A percentile compares a stretch with the other conserved stretches of the same genome.
phyloP scores from a whole-genome alignment of 2,797 vertebrate genomes.

The Tapirus indicus region DNA sequence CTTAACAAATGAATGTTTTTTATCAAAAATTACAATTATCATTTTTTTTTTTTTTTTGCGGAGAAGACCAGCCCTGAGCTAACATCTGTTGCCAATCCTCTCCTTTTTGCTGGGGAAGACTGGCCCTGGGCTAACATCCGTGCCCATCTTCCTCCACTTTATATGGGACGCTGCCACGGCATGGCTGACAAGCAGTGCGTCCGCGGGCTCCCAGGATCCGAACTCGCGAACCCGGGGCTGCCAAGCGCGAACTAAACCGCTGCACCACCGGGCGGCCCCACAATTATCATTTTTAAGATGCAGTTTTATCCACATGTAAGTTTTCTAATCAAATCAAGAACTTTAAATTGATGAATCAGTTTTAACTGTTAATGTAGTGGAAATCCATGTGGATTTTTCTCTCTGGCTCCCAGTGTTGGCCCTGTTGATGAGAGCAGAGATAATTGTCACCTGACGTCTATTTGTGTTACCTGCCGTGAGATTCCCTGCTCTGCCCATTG shows the following conservation, averaged over 20 bases:
- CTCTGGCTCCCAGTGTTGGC: neutral
- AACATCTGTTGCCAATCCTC: too few species aligned
- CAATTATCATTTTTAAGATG: conserved; percentile 53
- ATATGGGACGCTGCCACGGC: too few species aligned
- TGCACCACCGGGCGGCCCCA: too few species aligned
- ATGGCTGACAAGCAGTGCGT: too few species aligned
- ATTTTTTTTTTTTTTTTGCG: too few species aligned
- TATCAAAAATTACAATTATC: neutral
- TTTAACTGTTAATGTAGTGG: neutral
- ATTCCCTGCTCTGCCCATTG: neutral
- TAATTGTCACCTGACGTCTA: neutral
- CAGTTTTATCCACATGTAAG: neutral
- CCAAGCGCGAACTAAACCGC: too few species aligned
- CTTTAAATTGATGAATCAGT: conserved; percentile 42
- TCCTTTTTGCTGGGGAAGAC: too few species aligned
- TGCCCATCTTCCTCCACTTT: too few species aligned
- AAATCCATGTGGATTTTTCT: conserved; percentile 10
- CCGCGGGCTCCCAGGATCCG: too few species aligned
- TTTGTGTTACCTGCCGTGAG: neutral
- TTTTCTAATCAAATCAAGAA: conserved; percentile 21
- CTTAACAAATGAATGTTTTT: conserved; percentile 24
- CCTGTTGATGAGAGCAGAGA: neutral
- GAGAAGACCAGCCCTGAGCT: too few species aligned
- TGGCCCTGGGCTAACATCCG: too few species aligned
- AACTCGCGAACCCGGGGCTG: too few species aligned